Evolutionary conservation across 2,888 invertebrate species (phyloP).

Genomic region (Eupeodes latifasciatus): DNA sequence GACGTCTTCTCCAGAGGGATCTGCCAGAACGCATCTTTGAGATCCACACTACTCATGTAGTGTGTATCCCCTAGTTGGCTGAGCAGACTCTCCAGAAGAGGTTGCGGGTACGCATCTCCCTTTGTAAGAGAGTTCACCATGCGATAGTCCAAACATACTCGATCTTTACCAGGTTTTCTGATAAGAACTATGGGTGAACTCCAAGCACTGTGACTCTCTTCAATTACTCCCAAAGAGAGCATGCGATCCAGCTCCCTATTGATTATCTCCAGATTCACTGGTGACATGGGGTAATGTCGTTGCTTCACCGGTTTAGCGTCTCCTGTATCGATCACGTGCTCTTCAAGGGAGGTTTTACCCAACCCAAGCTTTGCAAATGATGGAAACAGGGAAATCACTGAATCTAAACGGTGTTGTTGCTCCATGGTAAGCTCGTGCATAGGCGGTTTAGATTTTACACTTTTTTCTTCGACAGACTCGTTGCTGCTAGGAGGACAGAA

Average conservation of each 20-base stretch:
- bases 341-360: not conserved
- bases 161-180: conserved; percentile 12
- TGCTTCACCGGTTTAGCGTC: conserved; percentile 19
- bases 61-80: conserved; percentile 25
- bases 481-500: no score
- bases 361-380: no score
- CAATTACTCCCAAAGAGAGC: conserved; percentile 14
- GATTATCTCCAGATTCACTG: conserved; percentile 18
- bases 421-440: no score
- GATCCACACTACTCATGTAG: conserved; percentile 25
- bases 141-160: conserved; percentile 12
- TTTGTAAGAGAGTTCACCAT: conserved; percentile 1
- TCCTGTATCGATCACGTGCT: conserved; percentile 29
- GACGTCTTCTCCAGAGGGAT: no score
- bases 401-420: no score
- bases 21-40: no score
- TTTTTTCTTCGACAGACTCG: no score
- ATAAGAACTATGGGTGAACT: conserved; percentile 10
- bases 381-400: no score
- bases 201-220: conserved; percentile 7
- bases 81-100: conserved; percentile 18
- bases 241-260: conserved; percentile 38
- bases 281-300: conserved; percentile 21
- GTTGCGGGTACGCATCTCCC: conserved; percentile 5
- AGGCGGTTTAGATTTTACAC: no score